Evolutionary conservation across 2,888 invertebrate genomes (phyloP), one percentile per base, ranked within the genome.

Genomic region (Geophilus truncorum): DNA sequence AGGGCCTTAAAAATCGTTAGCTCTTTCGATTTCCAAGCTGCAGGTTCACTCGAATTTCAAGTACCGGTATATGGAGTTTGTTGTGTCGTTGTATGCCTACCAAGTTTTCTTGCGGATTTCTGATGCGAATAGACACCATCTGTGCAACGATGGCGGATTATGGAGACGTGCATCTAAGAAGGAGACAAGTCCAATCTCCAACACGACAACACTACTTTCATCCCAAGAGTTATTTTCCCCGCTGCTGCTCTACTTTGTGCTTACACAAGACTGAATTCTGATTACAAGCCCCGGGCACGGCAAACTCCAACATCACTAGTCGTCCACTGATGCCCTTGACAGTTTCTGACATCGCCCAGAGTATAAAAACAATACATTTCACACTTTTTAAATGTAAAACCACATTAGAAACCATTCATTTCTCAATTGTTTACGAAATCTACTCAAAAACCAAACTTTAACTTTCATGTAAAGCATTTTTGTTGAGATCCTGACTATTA

Each of bases 61-160:
- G 70, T 70, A n/a, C n/a, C n/a, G n/a, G n/a, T n/a, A 28, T 25
- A 70, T 25, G 70, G 28, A 4, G 70, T 25, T 70, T 23, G 70
- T 70, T 28, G 70, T 51, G 51, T n/a, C 51, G 51, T 51, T n/a
- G 70, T 28, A 15, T 25, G 70, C 70, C 25, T 15, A 28, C 28
- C 70, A 28, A 70, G 28, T 70, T 70, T 70, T 23, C 28, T 28
- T 23, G 28, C 28, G 70, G 70, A 70, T 70, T 70, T 70, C 70
- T 70, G 70, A 70, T 70, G 70, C 70, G 70, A 70, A 70, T 70
- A 70, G 70, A 70, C 70, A 70, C 70, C 70, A 70, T 70, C 70
- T 70, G 70, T 70, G 70, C 70, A 70, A 25, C 25, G 70, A 70
- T 70, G 70, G 70, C 70, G 70, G 70, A 70, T 70, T 70, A 70